Evolutionary conservation across 2,888 invertebrate genomes (phyloP), one percentile per base, ranked within the genome.

Genomic region (Stenurella melanura): DNA sequence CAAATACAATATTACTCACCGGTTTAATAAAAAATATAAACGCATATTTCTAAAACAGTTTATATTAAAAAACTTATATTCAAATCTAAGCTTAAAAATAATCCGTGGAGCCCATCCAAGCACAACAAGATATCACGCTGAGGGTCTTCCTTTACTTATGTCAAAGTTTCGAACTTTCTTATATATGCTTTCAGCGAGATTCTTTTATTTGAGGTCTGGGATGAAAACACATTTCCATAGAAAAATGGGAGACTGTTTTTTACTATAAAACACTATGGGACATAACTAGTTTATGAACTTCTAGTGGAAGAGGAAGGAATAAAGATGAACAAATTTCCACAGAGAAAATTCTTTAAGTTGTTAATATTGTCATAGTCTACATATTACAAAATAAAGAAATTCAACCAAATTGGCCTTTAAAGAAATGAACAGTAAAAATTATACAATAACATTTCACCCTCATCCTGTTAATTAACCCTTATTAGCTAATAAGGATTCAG

Each of bases 51-150:
- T 30, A 57, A 66, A 77, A 64, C 34, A 67, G 57, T 75, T 66
- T 64, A 78, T 78, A 78, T 78, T 80, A 78, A 80, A 80, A 80
- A 80, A 80, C 58, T 78, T 61, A 70, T 77, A 80, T 76, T 75
- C 69, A 69, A 63, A 79, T 77, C 76, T 57, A 75, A 67, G 63
- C 75, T 69, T 69, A 73, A 77, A 64, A 81, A 77, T 80, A 81
- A 82, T 80, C 81, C 77, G 69, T 73, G 77, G 74, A 78, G 80
- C 77, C 78, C 82, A 80, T 19, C 77, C 68, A 78, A 83, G 82
- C 82, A 78, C 79, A 75, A 76, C 69, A 69, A 80, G 83, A 83
- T 82, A 82, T 81, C 82, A 83, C 80, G 81, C 81, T 81, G 80
- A 78, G 80, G 74, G 78, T 80, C 76, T 80, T 79, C 75, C 80